Percentiles rank a stretch among this genome's conserved stretches.
Evolutionary conservation across 2,113 vertebrate genomes (phyloP).

Genomic region (Halichoerus grypus): DNA sequence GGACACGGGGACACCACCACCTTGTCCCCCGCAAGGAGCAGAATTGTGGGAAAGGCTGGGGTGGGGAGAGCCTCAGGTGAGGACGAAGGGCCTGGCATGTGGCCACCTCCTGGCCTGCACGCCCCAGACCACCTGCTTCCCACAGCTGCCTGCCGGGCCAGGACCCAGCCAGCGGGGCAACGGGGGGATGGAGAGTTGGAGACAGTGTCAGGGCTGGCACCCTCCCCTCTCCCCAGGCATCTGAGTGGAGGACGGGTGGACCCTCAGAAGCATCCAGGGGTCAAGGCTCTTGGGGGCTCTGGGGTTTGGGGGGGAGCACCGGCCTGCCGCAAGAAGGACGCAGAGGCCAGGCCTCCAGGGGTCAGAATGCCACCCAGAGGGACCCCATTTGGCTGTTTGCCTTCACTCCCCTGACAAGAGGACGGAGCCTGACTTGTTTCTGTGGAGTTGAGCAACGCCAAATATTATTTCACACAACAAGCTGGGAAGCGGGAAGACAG

Average conservation of each 20-base stretch:
- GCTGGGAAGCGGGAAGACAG: accelerated
- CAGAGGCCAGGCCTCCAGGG: not conserved
- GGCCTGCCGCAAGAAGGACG: accelerated
- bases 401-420: not conserved
- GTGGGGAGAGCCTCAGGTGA: not conserved
- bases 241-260: accelerated
- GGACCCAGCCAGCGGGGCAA: not conserved
- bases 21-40: not conserved
- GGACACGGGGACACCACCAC: not conserved
- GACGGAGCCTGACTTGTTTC: not conserved
- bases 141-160: not conserved
- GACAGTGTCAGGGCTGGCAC: accelerated
- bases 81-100: too few species aligned
- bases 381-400: not conserved
- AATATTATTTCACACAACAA: not conserved
- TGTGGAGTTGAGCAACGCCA: not conserved
- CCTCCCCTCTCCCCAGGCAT: not conserved
- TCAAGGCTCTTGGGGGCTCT: not conserved
- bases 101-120: too few species aligned
- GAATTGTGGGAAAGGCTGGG: not conserved
- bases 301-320: accelerated
- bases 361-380: not conserved
- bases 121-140: not conserved
- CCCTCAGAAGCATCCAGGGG: accelerated
- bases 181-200: accelerated